Evolutionary conservation across 2,888 invertebrate genomes (phyloP).

Genomic region (Meteorus colon): DNA sequence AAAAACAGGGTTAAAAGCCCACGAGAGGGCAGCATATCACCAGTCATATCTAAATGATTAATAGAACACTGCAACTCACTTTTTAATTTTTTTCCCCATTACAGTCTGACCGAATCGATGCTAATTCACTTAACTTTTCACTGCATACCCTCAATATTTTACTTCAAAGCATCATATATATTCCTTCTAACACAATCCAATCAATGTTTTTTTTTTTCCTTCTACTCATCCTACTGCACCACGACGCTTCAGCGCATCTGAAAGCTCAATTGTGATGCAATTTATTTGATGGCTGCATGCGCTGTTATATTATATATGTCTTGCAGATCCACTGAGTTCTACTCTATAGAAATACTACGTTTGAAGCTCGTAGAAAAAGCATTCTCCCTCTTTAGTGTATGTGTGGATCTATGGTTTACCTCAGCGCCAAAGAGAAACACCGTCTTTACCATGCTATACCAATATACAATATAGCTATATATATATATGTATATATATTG

Average conservation of each 20-base stretch:
- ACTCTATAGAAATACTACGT: background rate
- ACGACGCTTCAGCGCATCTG: constrained; percentile 41
- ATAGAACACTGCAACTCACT: background rate
- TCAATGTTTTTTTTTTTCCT: constrained; percentile 25
- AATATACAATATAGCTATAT: background rate
- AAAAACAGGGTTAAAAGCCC: constrained; percentile 24
- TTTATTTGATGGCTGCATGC: constrained; percentile 27
- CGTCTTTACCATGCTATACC: background rate
- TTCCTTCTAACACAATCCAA: background rate
- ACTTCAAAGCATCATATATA: constrained; percentile 27
- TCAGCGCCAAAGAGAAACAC: background rate
- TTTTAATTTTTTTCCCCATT: constrained; percentile 24
- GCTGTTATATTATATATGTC: background rate
- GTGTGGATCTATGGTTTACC: constrained; percentile 7
- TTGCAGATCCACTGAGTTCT: background rate
- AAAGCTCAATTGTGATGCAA: constrained; percentile 52
- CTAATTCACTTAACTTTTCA: constrained; percentile 52
- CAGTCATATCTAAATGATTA: background rate
- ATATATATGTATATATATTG: constrained; percentile 21
- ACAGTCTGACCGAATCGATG: constrained; percentile 50
- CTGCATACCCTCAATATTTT: constrained; percentile 2
- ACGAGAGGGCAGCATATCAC: background rate
- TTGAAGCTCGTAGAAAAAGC: background rate
- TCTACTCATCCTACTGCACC: constrained; percentile 33
- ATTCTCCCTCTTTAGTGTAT: background rate